Evolutionary conservation across 2,797 vertebrate species (phyloP).

Genomic region (Echiichthys vipera): DNA sequence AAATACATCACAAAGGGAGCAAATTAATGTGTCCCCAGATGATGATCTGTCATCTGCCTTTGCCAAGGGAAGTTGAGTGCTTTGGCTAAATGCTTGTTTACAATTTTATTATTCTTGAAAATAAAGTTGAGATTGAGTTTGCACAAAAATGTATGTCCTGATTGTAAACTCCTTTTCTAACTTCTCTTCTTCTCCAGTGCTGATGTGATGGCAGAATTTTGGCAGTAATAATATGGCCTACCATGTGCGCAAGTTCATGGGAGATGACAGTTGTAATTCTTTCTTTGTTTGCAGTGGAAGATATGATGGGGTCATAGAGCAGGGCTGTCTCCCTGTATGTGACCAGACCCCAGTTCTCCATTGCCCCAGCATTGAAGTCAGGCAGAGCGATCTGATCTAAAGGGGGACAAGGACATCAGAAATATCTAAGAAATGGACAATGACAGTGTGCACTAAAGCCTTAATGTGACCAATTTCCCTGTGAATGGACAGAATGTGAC

Average conservation of each 20-base stretch:
- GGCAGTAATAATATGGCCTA: conserved; percentile 52
- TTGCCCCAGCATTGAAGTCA: conserved; percentile 91
- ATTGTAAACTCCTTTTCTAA: background rate
- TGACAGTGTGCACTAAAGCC: background rate
- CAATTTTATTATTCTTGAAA: background rate
- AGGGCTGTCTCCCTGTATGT: conserved; percentile 92
- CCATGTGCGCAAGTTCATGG: conserved; percentile 95
- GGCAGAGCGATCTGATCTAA: conserved; percentile 93
- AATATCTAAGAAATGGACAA: background rate
- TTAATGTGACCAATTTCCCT: background rate
- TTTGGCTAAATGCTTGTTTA: background rate
- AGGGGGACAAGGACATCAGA: conserved; percentile 3
- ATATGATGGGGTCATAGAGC: conserved; percentile 77
- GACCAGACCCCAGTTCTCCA: conserved; percentile 97
- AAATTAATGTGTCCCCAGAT: background rate
- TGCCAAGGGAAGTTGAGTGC: background rate
- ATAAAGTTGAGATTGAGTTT: background rate
- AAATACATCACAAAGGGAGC: background rate
- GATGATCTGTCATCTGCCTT: conserved; percentile 15
- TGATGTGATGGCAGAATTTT: background rate
- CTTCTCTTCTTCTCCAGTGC: background rate
- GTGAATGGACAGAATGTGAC: background rate
- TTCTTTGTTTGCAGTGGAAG: conserved; percentile 91
- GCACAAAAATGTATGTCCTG: background rate
- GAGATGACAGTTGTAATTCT: conserved; percentile 86